phyloP scores from a whole-genome alignment of 64 coral and sea anemone genomes.

The Stylophora pistillata region DNA sequence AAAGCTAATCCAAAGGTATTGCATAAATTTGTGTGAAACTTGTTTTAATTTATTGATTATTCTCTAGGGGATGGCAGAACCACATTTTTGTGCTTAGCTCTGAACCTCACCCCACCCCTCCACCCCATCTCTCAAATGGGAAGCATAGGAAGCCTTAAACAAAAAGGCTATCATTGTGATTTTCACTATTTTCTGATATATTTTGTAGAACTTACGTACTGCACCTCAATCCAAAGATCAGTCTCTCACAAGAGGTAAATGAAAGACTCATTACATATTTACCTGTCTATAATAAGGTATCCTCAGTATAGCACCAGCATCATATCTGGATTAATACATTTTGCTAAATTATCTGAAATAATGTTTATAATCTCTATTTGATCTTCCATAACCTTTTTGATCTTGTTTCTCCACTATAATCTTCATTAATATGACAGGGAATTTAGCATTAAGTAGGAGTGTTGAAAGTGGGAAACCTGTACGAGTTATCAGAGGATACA shows the following conservation, averaged over 20 bases:
- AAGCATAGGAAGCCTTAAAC: no score
- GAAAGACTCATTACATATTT: neutral
- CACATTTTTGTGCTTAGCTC: neutral
- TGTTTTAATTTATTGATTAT: neutral
- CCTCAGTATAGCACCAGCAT: no score
- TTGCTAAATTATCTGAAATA: no score
- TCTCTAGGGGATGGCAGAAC: neutral
- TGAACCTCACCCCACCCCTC: no score
- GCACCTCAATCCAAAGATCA: constrained; percentile 92
- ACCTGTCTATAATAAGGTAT: neutral
- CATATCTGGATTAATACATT: no score
- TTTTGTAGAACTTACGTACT: constrained; percentile 79
- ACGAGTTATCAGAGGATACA: constrained; percentile 89
- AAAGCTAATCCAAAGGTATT: constrained; percentile 90
- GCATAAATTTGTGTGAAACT: no score
- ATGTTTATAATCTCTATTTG: no score
- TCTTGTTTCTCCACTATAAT: neutral
- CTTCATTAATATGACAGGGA: constrained; percentile 31
- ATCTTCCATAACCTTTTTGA: neutral
- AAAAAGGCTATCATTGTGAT: no score
- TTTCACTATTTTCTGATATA: no score
- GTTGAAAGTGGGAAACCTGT: constrained; percentile 75
- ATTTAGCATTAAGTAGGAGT: constrained; percentile 68
- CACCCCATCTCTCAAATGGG: no score
- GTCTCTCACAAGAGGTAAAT: constrained; percentile 74